Base-by-base conservation (phyloP, 2,797 vertebrate genomes). In the Girardinus metallicus region DNA sequence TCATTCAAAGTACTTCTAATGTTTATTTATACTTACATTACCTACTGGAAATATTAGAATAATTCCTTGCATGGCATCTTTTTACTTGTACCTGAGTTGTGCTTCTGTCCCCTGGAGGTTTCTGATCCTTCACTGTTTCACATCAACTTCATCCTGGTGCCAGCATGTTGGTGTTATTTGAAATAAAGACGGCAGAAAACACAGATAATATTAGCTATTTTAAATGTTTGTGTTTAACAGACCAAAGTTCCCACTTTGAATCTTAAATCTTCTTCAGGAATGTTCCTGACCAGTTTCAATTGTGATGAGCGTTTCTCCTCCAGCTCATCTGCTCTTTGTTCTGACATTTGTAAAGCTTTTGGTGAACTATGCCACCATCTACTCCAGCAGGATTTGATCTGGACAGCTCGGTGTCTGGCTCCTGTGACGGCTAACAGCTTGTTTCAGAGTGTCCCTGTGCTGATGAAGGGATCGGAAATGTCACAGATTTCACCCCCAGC, bases 371-470 rank as follows among this genome's bases (percentile, higher is more conserved):
- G 10, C 26, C 5, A 1, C 7, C 60, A 62, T 62, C 29, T 62
- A 1, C 60, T 16, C 31, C 3, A 31, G 11, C 29, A 62, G 29
- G 7, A 13, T 62, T 34, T 5, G 15, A 64, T 34, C 34, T 36
- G 49, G 21, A 53, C 6, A 21, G 18, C 49, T 53, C 34, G 0
- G 77, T 26, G 74, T 73, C n/a, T 9, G 34, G 5, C 5, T 34
- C 49, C 34, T 73, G 36, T 29, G 70, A 66, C 74, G 34, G 41
- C 29, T 75, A 66, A 75, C 39, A 49, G 6, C 5, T 21, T 12
- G n/a, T 80, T 73, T 70, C 75, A 77, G 12, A 36, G 57, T 68
- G 77, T 64, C 75, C 44, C 57, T 82, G 64, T 74, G 15, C 74
- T 74, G 34, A 70, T 76, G 39, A 77, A 60, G 9, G 23, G 39